Evolutionary conservation across 1,140 invertebrate species (phyloP).

Genomic region (Solen grandis): DNA sequence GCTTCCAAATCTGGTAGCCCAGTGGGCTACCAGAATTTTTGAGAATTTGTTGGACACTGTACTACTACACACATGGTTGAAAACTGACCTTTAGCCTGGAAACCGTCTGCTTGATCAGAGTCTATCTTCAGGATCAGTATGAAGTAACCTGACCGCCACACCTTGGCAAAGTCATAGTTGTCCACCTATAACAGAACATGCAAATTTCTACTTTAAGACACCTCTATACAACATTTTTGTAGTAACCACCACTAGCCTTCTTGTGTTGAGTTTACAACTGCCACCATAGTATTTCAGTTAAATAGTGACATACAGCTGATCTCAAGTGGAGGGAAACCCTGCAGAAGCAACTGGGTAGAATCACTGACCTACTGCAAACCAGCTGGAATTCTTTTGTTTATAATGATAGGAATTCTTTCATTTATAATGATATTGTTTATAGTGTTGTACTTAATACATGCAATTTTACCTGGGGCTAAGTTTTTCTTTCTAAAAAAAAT

Average conservation of each 20-base stretch:
- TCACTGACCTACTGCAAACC: no score
- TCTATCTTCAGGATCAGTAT: constrained; percentile 80
- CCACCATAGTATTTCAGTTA: constrained; percentile 8
- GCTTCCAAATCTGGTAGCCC: no score
- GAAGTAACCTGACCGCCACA: constrained; percentile 81
- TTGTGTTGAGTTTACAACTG: constrained; percentile 26
- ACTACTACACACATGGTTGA: no score
- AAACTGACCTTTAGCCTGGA: constrained; percentile 60
- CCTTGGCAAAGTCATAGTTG: constrained; percentile 59
- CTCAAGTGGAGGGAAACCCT: constrained; percentile 3
- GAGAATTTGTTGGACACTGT: no score
- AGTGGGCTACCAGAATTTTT: no score
- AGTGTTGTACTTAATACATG: no score
- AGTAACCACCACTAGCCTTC: constrained; percentile 2
- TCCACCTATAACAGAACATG: constrained; percentile 57
- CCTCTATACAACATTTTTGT: constrained; percentile 1
- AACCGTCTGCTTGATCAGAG: constrained; percentile 19
- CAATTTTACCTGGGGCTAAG: no score
- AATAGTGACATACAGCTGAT: no score
- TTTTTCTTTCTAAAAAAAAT: no score
- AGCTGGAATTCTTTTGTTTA: not conserved
- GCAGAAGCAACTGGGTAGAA: no score
- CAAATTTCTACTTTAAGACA: constrained; percentile 14
- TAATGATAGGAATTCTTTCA: not conserved
- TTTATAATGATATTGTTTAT: no score